These are phyloP conservation scores for Sympetrum striolatum DNA, from an alignment of 2,888 invertebrate species.

Conservation along the genomic window DNA sequence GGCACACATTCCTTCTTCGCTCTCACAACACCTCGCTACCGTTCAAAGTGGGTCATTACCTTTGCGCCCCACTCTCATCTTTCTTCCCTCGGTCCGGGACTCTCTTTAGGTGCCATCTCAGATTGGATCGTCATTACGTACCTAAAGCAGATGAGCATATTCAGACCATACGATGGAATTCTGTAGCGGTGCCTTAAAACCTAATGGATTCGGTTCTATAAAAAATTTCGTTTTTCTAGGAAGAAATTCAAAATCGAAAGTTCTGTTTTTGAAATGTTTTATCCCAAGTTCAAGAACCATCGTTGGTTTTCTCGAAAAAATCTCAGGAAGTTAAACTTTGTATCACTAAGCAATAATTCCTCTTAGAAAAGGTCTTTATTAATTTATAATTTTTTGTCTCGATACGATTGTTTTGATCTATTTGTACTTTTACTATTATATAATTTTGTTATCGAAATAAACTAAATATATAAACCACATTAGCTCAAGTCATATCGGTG, in stretches of 20 bases:
- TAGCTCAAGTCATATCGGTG: slow-evolving; percentile 28
- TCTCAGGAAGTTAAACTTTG: slow-evolving; percentile 25
- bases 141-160: background rate
- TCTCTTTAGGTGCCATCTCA: background rate
- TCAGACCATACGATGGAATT: background rate
- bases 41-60: slow-evolving; percentile 27
- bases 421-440: background rate
- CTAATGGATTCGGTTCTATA: background rate
- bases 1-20: background rate
- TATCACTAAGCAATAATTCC: background rate
- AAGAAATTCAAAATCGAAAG: background rate
- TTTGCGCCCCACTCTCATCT: background rate
- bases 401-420: background rate
- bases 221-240: background rate
- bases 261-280: no score
- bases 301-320: no score
- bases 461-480: background rate
- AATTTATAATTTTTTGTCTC: background rate
- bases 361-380: background rate
- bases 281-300: no score
- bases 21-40: background rate
- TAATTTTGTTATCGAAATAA: background rate
- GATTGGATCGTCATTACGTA: background rate
- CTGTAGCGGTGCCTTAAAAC: background rate
- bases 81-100: background rate